phyloP scores from a whole-genome alignment of 2,888 invertebrate species.

The Chymomyza procnemis region DNA sequence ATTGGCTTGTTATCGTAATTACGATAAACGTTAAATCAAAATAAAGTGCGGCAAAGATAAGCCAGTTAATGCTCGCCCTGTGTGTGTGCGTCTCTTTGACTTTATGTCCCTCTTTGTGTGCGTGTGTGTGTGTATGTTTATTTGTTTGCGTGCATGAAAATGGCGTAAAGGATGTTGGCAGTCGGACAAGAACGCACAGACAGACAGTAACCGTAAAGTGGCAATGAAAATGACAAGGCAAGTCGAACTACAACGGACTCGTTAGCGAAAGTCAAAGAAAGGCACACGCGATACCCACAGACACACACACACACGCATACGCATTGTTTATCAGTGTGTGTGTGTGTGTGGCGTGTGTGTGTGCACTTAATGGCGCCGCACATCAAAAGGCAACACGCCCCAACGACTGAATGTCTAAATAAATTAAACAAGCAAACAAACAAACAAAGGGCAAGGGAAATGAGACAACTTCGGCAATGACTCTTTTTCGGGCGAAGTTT shows the following conservation, averaged over 20 bases:
- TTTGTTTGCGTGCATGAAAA: constrained; percentile 31
- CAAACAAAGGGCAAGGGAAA: background rate
- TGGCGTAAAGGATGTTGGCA: constrained; percentile 55
- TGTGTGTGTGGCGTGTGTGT: constrained; percentile 16
- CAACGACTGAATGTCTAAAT: constrained; percentile 31
- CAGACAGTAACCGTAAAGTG: background rate
- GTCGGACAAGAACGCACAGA: constrained; percentile 33
- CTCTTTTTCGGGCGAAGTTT: background rate
- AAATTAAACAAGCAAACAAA: constrained; percentile 12
- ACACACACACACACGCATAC: background rate
- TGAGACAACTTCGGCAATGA: background rate
- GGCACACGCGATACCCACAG: background rate
- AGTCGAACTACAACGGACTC: background rate
- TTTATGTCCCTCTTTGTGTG: background rate
- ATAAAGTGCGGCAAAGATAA: constrained; percentile 22
- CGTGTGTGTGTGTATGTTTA: background rate
- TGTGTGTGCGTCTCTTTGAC: background rate
- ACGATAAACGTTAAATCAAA: constrained; percentile 55
- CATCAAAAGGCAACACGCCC: constrained; percentile 52
- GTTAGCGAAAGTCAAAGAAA: constrained; percentile 3
- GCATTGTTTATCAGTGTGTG: constrained; percentile 3
- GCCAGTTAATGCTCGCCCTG: background rate
- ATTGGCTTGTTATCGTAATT: constrained; percentile 40
- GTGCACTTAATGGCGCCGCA: constrained; percentile 48
- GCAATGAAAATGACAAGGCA: constrained; percentile 14